Percentiles rank a stretch among this genome's conserved stretches.
Evolutionary conservation across 2,797 vertebrate genomes (phyloP).

Genomic region (Lepidocolaptes lacrymiger): DNA sequence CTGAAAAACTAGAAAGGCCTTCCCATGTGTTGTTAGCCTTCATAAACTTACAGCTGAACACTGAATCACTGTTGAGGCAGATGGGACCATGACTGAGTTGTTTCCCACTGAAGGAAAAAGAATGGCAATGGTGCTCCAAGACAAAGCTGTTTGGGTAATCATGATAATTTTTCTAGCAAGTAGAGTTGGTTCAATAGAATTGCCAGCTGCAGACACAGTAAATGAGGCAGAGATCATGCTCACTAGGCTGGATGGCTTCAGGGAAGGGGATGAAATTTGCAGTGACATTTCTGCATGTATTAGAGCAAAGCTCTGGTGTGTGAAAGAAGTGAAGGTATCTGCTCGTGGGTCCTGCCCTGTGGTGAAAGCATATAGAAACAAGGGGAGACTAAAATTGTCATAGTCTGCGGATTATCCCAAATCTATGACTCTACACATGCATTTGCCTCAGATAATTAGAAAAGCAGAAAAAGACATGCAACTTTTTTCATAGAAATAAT

Average conservation of each 20-base stretch:
- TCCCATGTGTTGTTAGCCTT: not conserved
- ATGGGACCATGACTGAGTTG: not conserved
- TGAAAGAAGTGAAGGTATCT: not conserved
- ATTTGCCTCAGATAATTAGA: not conserved
- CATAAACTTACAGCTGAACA: not conserved
- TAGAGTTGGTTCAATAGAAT: not conserved
- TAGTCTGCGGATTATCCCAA: not conserved
- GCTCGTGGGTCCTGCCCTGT: rapidly evolving
- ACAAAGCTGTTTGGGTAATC: not conserved
- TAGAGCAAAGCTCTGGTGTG: not conserved
- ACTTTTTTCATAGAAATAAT: not conserved
- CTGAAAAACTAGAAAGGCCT: not conserved
- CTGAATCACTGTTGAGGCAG: not conserved
- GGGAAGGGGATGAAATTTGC: constrained; percentile 8
- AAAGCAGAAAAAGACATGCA: rapidly evolving
- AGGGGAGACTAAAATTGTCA: not conserved
- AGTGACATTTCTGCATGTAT: not conserved
- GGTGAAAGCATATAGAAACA: not conserved
- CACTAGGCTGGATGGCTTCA: not conserved
- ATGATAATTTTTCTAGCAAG: constrained; percentile 21
- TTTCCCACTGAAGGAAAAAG: not conserved
- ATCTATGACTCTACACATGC: not conserved
- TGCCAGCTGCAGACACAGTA: not conserved
- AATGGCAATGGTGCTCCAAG: not conserved
- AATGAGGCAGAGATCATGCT: not conserved